Evolutionary conservation across 1,140 invertebrate species (phyloP).

Genomic region (Drosophila kurseongensis): DNA sequence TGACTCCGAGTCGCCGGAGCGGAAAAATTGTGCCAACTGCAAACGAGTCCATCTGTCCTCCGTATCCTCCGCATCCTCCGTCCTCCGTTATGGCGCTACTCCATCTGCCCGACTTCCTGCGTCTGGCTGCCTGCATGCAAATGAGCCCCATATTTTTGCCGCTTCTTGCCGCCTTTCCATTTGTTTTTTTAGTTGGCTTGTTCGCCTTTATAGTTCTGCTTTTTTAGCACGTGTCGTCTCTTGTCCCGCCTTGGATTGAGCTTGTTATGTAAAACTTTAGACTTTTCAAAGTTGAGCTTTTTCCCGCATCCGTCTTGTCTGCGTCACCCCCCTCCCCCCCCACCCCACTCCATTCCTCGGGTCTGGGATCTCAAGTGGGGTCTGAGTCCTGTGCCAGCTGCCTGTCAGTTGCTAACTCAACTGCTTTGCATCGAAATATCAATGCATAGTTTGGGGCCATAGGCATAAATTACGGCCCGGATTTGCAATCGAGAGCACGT

Average conservation of each 20-base stretch:
- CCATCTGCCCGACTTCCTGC: constrained; percentile 34
- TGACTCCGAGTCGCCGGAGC: constrained; percentile 11
- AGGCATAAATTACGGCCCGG: constrained; percentile 67
- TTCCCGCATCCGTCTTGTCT: constrained; percentile 4
- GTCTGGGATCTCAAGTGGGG: constrained; percentile 3
- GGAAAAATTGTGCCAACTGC: constrained; percentile 54
- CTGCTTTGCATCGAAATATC: constrained; percentile 79
- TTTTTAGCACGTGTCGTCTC: constrained; percentile 20
- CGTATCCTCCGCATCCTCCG: constrained; percentile 2
- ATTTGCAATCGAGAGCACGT: constrained; percentile 14
- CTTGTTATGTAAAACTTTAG: constrained; percentile 67
- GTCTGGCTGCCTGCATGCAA: constrained; percentile 61
- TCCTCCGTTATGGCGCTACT: constrained; percentile 2
- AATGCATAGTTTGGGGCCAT: constrained; percentile 62
- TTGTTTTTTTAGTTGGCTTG: constrained; percentile 17
- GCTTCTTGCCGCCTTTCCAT: constrained; percentile 20
- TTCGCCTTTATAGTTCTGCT: constrained; percentile 6
- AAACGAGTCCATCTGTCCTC: constrained; percentile 42
- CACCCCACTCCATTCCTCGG: too few relatives aligned
- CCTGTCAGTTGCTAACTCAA: constrained; percentile 68
- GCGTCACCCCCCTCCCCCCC: too few relatives aligned
- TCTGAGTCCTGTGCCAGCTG: constrained; percentile 30
- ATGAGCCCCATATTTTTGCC: constrained; percentile 71
- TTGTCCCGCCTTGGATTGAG: constrained; percentile 55
- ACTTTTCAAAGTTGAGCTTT: constrained; percentile 35